phyloP scores from a whole-genome alignment of 2,888 invertebrate species.

The Chrysodeixis includens region DNA sequence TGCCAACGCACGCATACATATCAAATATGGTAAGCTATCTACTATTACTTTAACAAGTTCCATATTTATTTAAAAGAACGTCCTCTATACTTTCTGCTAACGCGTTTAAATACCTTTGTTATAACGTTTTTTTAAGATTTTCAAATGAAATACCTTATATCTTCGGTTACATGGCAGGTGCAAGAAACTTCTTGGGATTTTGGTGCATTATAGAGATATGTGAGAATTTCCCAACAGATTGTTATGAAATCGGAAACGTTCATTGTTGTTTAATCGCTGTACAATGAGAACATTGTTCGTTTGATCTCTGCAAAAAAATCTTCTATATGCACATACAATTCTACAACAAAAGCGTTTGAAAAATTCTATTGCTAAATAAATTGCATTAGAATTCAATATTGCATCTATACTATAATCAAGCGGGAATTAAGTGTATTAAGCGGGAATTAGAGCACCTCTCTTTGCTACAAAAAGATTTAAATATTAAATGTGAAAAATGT shows the following conservation, averaged over 20 bases:
- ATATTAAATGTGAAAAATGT: not conserved
- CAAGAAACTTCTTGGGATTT: slow-evolving; percentile 57
- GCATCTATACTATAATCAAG: too few species aligned
- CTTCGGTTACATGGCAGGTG: slow-evolving; percentile 64
- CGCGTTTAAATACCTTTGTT: not conserved
- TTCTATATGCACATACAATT: slow-evolving; percentile 43
- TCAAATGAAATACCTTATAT: not conserved
- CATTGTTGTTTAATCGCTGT: slow-evolving; percentile 80
- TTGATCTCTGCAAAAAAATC: slow-evolving; percentile 65
- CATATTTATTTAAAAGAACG: not conserved
- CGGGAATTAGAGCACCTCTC: not conserved
- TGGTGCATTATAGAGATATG: slow-evolving; percentile 70
- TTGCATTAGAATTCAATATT: slow-evolving; percentile 12
- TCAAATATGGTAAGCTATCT: slow-evolving; percentile 89
- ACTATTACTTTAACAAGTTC: slow-evolving; percentile 2
- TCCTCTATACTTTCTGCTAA: not conserved
- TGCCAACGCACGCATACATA: slow-evolving; percentile 91
- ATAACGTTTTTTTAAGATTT: not conserved
- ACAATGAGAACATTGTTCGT: slow-evolving; percentile 79
- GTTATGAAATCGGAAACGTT: slow-evolving; percentile 80
- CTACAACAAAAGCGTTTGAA: slow-evolving; percentile 36
- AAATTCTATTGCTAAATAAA: slow-evolving; percentile 24
- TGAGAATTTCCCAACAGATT: slow-evolving; percentile 81
- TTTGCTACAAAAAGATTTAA: not conserved
- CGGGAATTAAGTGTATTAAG: too few species aligned